phyloP scores from a whole-genome alignment of 2,797 vertebrate genomes.

The Scarus forsteni region DNA sequence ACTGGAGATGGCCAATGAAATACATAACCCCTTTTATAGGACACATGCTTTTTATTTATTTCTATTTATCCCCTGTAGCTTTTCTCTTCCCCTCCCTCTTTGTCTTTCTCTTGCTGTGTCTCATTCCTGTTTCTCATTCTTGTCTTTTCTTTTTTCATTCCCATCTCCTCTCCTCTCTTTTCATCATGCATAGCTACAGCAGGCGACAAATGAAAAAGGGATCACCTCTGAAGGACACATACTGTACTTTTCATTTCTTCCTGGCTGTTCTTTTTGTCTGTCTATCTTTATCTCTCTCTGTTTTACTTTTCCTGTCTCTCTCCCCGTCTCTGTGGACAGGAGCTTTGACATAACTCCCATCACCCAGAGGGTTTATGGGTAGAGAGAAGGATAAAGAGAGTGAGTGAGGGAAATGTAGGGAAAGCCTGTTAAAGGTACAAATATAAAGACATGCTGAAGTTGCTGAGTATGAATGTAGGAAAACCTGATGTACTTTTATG shows the following conservation, averaged over 20 bases:
- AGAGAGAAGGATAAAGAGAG: conserved; percentile 44
- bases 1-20: conserved; percentile 73
- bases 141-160: conserved; percentile 19
- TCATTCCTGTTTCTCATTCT: conserved; percentile 25
- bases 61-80: conserved; percentile 65
- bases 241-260: conserved; percentile 40
- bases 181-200: conserved; percentile 46
- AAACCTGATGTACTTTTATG: conserved; percentile 5
- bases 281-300: conserved; percentile 1
- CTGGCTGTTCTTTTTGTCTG: conserved; percentile 27
- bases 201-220: conserved; percentile 51
- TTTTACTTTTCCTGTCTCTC: neutral
- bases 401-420: conserved; percentile 29
- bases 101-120: conserved; percentile 14
- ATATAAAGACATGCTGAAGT: conserved; percentile 22
- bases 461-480: conserved; percentile 17
- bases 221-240: conserved; percentile 42
- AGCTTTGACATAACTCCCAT: conserved; percentile 47
- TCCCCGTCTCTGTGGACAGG: conserved; percentile 20
- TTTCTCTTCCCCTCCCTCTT: conserved; percentile 4
- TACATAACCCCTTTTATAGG: conserved; percentile 73
- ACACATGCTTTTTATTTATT: conserved; percentile 78
- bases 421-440: conserved; percentile 33
- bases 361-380: conserved; percentile 44
- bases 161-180: conserved; percentile 9